These are phyloP conservation scores for Leptothorax acervorum DNA, from an alignment of 2,888 invertebrate species.

Conservation along the genomic window DNA sequence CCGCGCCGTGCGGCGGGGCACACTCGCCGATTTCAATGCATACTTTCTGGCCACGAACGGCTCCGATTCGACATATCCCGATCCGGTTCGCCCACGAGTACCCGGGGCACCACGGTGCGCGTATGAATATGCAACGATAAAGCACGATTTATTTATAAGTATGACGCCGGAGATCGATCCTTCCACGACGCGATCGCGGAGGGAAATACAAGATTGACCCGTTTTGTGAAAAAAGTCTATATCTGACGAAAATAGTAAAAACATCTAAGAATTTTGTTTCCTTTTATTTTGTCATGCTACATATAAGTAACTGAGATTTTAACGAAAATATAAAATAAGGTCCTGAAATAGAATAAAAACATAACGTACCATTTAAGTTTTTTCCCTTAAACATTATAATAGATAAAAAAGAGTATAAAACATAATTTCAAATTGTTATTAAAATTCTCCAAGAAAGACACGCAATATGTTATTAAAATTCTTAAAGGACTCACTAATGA, in stretches of 20 bases:
- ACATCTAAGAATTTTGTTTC: neutral
- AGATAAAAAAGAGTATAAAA: neutral
- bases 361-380: neutral
- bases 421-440: neutral
- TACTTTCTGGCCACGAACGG: slow-evolving; percentile 77
- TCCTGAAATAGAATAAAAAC: neutral
- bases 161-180: slow-evolving; percentile 81
- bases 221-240: neutral
- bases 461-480: neutral
- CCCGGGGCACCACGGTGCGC: slow-evolving; percentile 74
- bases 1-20: slow-evolving; percentile 73
- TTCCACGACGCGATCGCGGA: slow-evolving; percentile 64
- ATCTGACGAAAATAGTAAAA: neutral
- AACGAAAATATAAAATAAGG: neutral
- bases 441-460: neutral
- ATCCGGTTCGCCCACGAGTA: slow-evolving; percentile 85
- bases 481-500: neutral
- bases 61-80: slow-evolving; percentile 83
- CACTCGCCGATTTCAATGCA: slow-evolving; percentile 79
- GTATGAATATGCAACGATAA: slow-evolving; percentile 85
- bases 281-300: neutral
- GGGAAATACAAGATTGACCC: slow-evolving; percentile 52
- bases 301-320: neutral
- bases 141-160: slow-evolving; percentile 84
- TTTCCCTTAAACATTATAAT: too few relatives aligned